phyloP scores from a whole-genome alignment of 1,140 invertebrate species.

The Copidosoma floridanum region DNA sequence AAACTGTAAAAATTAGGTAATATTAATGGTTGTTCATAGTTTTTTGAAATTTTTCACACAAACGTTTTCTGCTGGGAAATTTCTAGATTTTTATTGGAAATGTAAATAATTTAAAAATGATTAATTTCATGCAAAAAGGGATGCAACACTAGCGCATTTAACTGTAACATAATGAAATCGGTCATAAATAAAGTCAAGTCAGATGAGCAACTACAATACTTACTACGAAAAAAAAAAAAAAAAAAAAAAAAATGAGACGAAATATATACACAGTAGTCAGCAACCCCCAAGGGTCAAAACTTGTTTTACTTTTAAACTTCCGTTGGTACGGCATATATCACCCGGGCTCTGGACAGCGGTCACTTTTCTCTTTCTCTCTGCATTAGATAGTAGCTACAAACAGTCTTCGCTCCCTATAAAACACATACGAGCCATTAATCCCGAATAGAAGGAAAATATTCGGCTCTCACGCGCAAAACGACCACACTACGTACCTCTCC shows the following conservation, averaged over 20 bases:
- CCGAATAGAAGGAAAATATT: constrained; percentile 57
- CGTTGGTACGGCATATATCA: constrained; percentile 47
- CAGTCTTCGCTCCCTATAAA: constrained; percentile 48
- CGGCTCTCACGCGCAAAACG: constrained; percentile 43
- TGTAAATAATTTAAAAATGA: too few relatives aligned
- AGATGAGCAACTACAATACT: too few relatives aligned
- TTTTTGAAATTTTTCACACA: too few relatives aligned
- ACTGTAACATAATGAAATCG: too few relatives aligned
- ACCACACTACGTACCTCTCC: constrained; percentile 36
- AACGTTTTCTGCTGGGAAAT: too few relatives aligned
- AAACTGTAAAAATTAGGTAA: too few relatives aligned
- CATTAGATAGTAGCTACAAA: too few relatives aligned
- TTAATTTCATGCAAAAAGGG: too few relatives aligned
- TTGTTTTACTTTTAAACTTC: constrained; percentile 54
- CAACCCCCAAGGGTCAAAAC: constrained; percentile 25
- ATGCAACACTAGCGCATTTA: too few relatives aligned
- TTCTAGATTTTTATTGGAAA: too few relatives aligned
- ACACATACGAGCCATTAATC: constrained; percentile 57
- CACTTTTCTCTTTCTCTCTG: constrained; percentile 38
- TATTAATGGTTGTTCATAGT: too few relatives aligned
- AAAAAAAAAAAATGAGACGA: constrained; percentile 3
- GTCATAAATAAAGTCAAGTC: too few relatives aligned
- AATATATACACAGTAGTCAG: constrained; percentile 12
- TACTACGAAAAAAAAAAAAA: background rate
- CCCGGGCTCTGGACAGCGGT: constrained; percentile 44